Base-by-base conservation (phyloP, 2,797 vertebrate genomes). In the Rachycentron canadum region DNA sequence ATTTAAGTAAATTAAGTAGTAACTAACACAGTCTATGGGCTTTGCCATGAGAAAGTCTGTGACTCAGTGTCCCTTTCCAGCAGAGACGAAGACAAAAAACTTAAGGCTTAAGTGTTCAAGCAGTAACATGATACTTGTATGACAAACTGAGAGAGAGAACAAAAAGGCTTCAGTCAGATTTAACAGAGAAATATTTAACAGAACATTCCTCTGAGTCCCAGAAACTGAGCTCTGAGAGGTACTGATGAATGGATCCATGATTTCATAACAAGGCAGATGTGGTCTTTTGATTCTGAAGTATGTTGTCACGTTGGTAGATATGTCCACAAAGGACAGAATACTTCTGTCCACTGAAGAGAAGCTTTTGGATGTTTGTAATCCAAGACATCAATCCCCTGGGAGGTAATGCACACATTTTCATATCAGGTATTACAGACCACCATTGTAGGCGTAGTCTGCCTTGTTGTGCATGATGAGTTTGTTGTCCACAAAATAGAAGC, bases 391-490 rank as follows among this genome's bases (percentile, higher is more conserved):
- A 56, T 81, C 65, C 73, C 50, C 66, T 59, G 53, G 57, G 67
- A 78, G 68, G 53, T 76, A 78, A 52, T 84, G 76, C 71, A 86
- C 73, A 65, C 56, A 69, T 75, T 68, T 43, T 58, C 65, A 47
- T 25, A 72, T 79, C 67, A 25, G 76, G 6, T 38, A 55, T 92
- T 95, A 99, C 93, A 98, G 96, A 83, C 98, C 98, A 59, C 98
- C 98, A 0, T 99, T 97, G 93, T 99, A 99, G 80, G 97, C 98
- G 67, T 99, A 99, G 83, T 99, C 98, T 9, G 98, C 98, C 90
- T 99, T 99, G 95, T 99, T 99, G 95, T 99, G 98, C 98, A 99
- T 99, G 89, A 99, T 96, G 92, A 99, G 95, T 94, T 98, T 99
- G 97, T 98, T 97, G 95, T 99, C 98, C 87, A 99, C 98, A 93